Base-by-base conservation (phyloP, 2,888 invertebrate genomes). In the Platypus cylindrus region DNA sequence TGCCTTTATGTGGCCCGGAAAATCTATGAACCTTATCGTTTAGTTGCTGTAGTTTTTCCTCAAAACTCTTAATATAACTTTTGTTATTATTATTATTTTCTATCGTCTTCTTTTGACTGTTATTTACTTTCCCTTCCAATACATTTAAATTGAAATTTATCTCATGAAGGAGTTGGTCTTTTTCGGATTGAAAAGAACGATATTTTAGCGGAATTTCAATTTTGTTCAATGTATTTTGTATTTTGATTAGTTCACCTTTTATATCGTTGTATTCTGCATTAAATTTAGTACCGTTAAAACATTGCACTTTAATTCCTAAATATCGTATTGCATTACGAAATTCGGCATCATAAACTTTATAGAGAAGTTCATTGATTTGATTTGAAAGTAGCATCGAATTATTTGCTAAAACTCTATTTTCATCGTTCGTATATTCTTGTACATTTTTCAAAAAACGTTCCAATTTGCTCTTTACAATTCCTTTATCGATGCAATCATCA, bases 1-100 rank as follows among this genome's bases (percentile, higher is more conserved):
- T 49, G 5, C 51, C 50, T 37, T 45, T 47, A 34, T 49, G 49
- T 1, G 46, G 42, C 2, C 53, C 52, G 11, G 45, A 43, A 40
- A 51, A 53, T 26, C 49, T 34, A 11, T 37, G 38, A 2, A 52
- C 48, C 36, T 45, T 48, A 2, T 49, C 49, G 37, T 45, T 49
- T 5, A 52, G 25, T n/a, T 25, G 23, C n/a, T 36, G 32, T 25
- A 48, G 22, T 36, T 41, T 40, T 17, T 12, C 30, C 36, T 41
- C 25, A 12, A 36, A 13, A 20, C 32, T 28, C 20, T 23, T 38
- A 13, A 35, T 23, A 15, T 34, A 16, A 4, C 9, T 5, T 5
- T 12, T 14, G 5, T 27, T 12, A 12, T 14, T 3, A n/a, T n/a
- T n/a, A n/a, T n/a, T n/a, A 22, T 30, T 34, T 11, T 27, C 36